These are phyloP conservation scores for Ephydatia muelleri DNA, from an alignment of 37 sponge, comb jelly and placozoan species.

Conservation along the genomic window DNA sequence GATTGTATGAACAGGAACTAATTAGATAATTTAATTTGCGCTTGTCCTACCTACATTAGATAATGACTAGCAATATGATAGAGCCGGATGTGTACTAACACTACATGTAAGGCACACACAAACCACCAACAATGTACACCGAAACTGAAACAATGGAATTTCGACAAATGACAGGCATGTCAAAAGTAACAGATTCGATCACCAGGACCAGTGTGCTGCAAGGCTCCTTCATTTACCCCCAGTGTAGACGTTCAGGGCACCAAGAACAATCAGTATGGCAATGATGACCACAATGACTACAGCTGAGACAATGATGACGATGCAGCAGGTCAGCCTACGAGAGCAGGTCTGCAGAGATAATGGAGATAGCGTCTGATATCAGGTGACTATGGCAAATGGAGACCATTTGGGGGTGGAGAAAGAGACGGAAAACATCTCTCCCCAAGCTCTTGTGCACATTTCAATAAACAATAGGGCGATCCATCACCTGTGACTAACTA, in stretches of 20 bases:
- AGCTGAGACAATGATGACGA: constrained; percentile 26
- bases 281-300: constrained; percentile 42
- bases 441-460: no score
- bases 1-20: no score
- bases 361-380: neutral
- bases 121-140: neutral
- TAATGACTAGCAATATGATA: no score
- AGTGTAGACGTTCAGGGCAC: neutral
- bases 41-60: no score
- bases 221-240: neutral
- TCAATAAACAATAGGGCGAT: no score
- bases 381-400: no score
- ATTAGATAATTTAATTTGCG: no score
- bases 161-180: neutral
- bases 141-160: neutral
- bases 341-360: constrained; percentile 39
- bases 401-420: no score
- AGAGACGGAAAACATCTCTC: no score
- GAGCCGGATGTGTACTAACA: neutral
- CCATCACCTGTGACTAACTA: no score
- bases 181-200: neutral
- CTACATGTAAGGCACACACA: neutral
- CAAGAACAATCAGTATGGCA: constrained; percentile 34
- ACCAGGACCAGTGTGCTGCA: neutral
- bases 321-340: constrained; percentile 50